These are phyloP conservation scores for Mercenaria mercenaria DNA, from an alignment of 1,140 invertebrate species.

Conservation along the genomic window DNA sequence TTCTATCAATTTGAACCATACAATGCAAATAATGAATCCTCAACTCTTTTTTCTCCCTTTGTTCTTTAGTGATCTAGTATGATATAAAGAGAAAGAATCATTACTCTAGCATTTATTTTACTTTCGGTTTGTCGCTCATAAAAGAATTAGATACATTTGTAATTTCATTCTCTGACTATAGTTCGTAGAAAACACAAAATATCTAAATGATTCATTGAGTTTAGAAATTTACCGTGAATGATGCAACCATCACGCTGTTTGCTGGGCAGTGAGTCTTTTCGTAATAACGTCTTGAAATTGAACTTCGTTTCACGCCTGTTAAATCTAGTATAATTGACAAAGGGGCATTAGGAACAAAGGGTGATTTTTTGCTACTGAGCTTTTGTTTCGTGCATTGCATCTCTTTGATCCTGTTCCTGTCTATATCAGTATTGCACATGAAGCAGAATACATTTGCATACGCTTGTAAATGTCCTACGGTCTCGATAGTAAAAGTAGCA, in stretches of 20 bases:
- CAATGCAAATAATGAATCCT: no score
- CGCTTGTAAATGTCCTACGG: background rate
- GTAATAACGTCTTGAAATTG: background rate
- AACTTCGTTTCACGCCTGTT: background rate
- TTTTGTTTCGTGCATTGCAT: background rate
- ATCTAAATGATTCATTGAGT: no score
- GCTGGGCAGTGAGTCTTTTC: background rate
- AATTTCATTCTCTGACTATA: no score
- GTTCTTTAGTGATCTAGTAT: no score
- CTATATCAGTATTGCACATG: background rate
- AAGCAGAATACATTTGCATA: background rate
- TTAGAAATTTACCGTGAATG: background rate
- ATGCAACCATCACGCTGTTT: background rate
- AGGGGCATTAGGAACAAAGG: background rate
- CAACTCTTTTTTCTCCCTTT: no score
- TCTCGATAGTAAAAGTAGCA: background rate
- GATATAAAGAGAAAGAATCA: no score
- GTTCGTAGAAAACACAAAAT: no score
- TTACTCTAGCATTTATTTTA: no score
- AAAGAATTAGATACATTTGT: no score
- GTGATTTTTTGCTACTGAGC: background rate
- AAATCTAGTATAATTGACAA: background rate
- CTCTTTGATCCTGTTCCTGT: background rate
- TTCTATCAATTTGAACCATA: no score
- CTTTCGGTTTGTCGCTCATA: no score